Evolutionary conservation across 2,113 vertebrate genomes (phyloP), one percentile per base, ranked within the genome.

Genomic region (Halcyon malimbica): DNA sequence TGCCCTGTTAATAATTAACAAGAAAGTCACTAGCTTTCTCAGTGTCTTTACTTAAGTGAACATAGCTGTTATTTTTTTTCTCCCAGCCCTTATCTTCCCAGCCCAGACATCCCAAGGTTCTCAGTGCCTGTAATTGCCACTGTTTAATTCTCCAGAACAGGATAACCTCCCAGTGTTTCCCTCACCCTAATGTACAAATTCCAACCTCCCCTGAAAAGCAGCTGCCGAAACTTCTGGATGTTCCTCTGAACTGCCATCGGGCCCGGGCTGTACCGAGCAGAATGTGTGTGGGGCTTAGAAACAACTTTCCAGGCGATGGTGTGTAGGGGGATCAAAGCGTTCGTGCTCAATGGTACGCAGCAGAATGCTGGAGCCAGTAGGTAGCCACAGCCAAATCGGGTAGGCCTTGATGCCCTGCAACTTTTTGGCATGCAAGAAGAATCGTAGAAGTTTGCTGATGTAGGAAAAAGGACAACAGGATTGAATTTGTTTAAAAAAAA

Each of bases 161-260:
- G 64, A 56, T 79, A 81, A 80, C 62, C 29, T 92, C 59, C 11
- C 71, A 83, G 31, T 71, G 50, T 50, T 79, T 90, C 64, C 53
- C 86, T 97, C 84, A 96, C 83, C 78, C 91, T 96, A 6, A 91
- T 91, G 64, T 90, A 96, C 39, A 91, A 82, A 77, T 97, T 97
- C 73, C 93, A 96, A 89, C 96, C 95, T 83, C 79, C 90, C 92
- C 81, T 92, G 84, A 86, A 95, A 46, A 93, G 56, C 51, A 96
- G 88, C 92, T 92, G 70, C 42, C 94, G 92, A 91, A 98, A 95
- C 53, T 96, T 97, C 75, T 92, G 64, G 39, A 87, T 16, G 3
- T 96, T 97, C 39, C 44, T 69, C 56, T 97, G 96, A 75, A 94
- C 84, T 82, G 88, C 83, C 57, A 89, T 89, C 76, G 97, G 75